Base-by-base conservation (phyloP, 2,113 vertebrate species). In the Sapayoa aenigma region DNA sequence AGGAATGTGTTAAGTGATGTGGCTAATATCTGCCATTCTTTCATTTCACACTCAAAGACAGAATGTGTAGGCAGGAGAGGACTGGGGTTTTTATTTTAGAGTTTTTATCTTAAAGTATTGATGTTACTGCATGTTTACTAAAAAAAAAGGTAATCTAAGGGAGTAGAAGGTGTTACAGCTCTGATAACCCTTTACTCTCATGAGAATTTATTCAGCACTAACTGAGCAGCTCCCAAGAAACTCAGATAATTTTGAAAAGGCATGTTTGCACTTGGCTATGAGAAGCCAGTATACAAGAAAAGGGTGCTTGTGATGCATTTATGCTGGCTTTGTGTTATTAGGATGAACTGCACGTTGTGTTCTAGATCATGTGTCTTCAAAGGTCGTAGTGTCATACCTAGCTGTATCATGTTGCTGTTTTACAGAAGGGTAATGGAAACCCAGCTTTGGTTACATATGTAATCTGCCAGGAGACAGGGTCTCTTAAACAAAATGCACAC, bases 41-140 rank as follows among this genome's bases (percentile, higher is more conserved):
- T 92, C 65, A 92, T 94, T 93, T 94, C 65, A 71, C 28, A 56
- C 85, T 96, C 85, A 89, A 90, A 93, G 90, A 58, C 28, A 89
- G 65, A 92, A 58, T 84, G 76, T 56, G 88, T 93, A 84, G 88
- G 90, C 92, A 94, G 82, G 31, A 84, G 30, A 77, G 11, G 42
- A 27, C 28, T 94, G 58, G 10, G 12, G 72, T n/a, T 78, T 92
- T 69, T 84, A 59, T 94, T 95, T 89, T 84, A 82, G 71, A 31
- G 37, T 2, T 56, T 94, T 94, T 95, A 90, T 94, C 68, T 93
- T 68, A 25, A 75, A 78, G 44, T 68, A 65, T 89, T 93, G 77
- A 65, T 66, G 77, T 56, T 93, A 41, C 30, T 55, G 28, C 75
- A 13, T 92, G 85, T 93, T 94, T 94, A 86, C 73, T 72, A 78